Evolutionary conservation across 2,797 vertebrate species (phyloP).

Genomic region (Telmatherina bonti): DNA sequence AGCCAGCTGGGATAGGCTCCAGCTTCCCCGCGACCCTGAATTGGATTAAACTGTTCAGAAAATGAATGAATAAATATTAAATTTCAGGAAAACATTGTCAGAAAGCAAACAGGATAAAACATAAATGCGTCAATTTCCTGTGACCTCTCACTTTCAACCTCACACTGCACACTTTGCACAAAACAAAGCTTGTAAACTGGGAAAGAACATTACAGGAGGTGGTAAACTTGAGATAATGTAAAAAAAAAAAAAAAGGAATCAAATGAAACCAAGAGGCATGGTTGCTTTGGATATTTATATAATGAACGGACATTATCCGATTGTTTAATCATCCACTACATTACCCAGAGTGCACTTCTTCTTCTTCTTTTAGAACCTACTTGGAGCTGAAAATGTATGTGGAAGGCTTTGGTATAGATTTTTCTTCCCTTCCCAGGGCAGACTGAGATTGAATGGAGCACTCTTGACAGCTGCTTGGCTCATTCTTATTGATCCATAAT

Average conservation of each 20-base stretch:
- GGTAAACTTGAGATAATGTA: too few relatives aligned
- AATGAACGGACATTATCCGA: not conserved
- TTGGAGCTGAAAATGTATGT: not conserved
- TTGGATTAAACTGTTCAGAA: too few relatives aligned
- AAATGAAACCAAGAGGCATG: too few relatives aligned
- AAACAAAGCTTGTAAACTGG: too few relatives aligned
- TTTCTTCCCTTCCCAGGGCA: not conserved
- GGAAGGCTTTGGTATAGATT: not conserved
- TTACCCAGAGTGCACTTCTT: constrained; percentile 35
- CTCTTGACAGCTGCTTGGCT: constrained; percentile 38
- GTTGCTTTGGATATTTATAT: not conserved
- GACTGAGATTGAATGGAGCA: constrained; percentile 30
- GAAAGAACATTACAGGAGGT: too few relatives aligned
- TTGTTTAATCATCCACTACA: constrained; percentile 19
- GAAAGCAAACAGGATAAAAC: too few relatives aligned
- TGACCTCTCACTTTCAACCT: not conserved
- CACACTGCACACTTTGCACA: not conserved
- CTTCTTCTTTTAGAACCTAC: not conserved
- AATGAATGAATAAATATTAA: too few relatives aligned
- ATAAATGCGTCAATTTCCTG: too few relatives aligned
- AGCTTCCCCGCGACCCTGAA: too few relatives aligned
- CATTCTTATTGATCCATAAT: constrained; percentile 67
- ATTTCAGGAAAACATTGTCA: too few relatives aligned
- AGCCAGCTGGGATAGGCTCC: too few relatives aligned
- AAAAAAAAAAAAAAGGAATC: too few relatives aligned